Percentiles rank a stretch among this genome's conserved stretches.
These are phyloP conservation scores for Acromyrmex heyeri DNA, from an alignment of 1,140 invertebrate species.

Conservation along the genomic window DNA sequence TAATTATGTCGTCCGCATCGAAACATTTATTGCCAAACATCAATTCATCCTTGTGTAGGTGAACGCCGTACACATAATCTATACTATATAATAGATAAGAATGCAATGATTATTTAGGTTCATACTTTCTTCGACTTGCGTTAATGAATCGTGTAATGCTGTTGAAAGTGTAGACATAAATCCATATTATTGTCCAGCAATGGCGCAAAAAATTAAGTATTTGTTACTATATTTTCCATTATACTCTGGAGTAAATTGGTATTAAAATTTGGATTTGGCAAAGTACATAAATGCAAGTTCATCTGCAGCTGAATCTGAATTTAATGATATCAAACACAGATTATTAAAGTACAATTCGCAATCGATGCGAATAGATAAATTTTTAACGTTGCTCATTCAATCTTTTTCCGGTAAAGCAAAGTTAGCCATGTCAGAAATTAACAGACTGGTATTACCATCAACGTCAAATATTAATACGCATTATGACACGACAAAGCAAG, in stretches of 20 bases:
- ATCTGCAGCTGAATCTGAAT: constrained; percentile 14
- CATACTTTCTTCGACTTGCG: neutral
- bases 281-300: constrained; percentile 22
- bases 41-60: too few relatives aligned
- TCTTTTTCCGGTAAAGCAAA: too few relatives aligned
- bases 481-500: too few relatives aligned
- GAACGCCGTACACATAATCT: too few relatives aligned
- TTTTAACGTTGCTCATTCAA: too few relatives aligned
- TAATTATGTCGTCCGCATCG: too few relatives aligned
- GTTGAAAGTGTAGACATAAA: neutral
- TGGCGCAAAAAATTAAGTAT: neutral
- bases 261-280: constrained; percentile 10
- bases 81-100: neutral
- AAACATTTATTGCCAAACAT: too few relatives aligned
- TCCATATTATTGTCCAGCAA: constrained; percentile 2
- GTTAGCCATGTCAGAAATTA: too few relatives aligned
- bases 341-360: too few relatives aligned
- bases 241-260: neutral
- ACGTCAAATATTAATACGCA: too few relatives aligned
- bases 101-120: neutral
- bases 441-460: too few relatives aligned
- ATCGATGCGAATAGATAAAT: too few relatives aligned
- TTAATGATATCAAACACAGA: neutral
- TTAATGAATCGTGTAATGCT: neutral
- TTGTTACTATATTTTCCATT: neutral